Conservation (phyloP, 2,113 vertebrate genomes). For the Perca schrenkii region DNA sequence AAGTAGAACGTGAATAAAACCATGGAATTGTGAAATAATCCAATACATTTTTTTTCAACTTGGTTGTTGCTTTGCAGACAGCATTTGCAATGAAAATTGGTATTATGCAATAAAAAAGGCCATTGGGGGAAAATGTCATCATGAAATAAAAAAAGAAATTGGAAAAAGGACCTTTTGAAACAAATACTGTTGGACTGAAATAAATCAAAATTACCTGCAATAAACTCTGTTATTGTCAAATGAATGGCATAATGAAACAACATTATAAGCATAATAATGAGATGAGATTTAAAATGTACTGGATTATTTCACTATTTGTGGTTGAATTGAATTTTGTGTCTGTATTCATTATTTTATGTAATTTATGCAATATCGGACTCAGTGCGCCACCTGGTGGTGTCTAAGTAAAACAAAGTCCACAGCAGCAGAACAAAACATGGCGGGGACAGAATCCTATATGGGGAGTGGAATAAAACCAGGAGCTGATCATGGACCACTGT, state of each 20-base stretch:
- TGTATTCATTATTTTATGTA: neutral
- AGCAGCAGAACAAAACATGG: neutral
- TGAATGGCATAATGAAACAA: neutral
- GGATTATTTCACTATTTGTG: neutral
- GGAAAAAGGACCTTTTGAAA: neutral
- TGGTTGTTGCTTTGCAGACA: neutral
- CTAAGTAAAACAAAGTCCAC: neutral
- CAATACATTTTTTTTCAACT: neutral
- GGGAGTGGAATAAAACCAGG: neutral
- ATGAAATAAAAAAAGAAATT: neutral
- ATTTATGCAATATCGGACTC: neutral
- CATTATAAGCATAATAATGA: neutral
- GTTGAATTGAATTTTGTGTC: neutral
- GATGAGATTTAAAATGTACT: neutral
- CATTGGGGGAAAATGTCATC: neutral
- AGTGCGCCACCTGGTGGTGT: constrained; percentile 19
- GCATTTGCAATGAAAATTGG: neutral
- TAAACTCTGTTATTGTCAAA: neutral
- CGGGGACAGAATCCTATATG: neutral
- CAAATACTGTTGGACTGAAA: neutral
- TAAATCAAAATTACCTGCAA: neutral
- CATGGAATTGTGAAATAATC: neutral
- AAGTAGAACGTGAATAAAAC: neutral
- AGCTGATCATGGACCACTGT: neutral
- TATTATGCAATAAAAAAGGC: neutral